Base-by-base conservation (phyloP, 2,888 invertebrate species). In the Carpatolechia fugitivella region DNA sequence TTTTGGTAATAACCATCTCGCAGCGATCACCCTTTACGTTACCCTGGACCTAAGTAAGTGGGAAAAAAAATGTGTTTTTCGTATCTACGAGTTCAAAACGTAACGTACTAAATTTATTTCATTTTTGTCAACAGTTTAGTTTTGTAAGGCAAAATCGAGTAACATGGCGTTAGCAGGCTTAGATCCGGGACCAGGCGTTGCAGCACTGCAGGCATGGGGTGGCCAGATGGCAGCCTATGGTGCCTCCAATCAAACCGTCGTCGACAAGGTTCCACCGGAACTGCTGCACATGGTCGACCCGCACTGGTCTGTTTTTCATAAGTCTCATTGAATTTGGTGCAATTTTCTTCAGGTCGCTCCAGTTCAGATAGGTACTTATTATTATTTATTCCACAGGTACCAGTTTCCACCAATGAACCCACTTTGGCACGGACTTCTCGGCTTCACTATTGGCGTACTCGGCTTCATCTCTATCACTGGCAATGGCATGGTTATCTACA, bases 401-500 rank as follows among this genome's bases (percentile, higher is more conserved):
- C 96, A 96, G 78, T 97, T 94, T 73, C 95, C 96, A 57, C 96
- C 97, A 14, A 93, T 97, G 94, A 96, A 97, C 77, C 96, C 96
- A 18, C 89, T 97, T 52, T 97, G 97, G 97, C 95, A 96, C 78
- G 95, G 93, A 62, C 91, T 96, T 51, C 88, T 97, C 24, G 96
- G 96, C 52, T 93, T 95, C 72, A 93, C 94, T 57, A 96, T 97
- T 78, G 94, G 93, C 53, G 76, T 92, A 52, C 93, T 97, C 67
- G 96, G 95, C 51, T 82, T 93, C 68, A 76, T 95, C 63, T 93
- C 95, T 35, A 82, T 95, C 59, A 72, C 90, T 57, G 95, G 95
- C 64, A 95, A 95, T 72, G 94, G 94, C 67, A 93, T 92, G 91
- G 94, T 95, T 57, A 87, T 95, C 64, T 95, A 93, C 83, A 95